Conservation (phyloP, 2,113 vertebrate genomes). For the Rhinogobius similis region DNA sequence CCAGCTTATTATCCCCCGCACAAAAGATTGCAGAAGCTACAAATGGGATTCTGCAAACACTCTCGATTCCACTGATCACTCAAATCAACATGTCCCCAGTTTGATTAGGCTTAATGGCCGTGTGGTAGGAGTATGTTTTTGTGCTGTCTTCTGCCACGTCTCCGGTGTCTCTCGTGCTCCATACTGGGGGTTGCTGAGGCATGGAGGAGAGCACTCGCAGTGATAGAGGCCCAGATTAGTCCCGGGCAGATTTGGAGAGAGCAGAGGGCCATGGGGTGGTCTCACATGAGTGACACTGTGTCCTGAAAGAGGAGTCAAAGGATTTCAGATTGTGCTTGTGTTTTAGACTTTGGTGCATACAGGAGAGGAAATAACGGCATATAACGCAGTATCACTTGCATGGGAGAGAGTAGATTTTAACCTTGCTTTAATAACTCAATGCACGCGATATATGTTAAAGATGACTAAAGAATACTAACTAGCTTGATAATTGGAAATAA, state of each 20-base stretch:
- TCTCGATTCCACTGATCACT: conserved; percentile 22
- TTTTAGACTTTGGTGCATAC: not conserved
- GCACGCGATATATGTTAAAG: too few relatives aligned
- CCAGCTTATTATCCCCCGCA: conserved; percentile 46
- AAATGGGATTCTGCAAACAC: conserved; percentile 46
- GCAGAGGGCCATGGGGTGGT: conserved; percentile 32
- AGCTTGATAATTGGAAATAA: too few relatives aligned
- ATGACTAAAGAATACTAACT: too few relatives aligned
- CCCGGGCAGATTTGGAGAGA: conserved; percentile 41
- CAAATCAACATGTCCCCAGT: conserved; percentile 42
- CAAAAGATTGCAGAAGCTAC: conserved; percentile 46
- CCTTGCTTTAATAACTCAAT: too few relatives aligned
- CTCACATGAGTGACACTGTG: conserved; percentile 56
- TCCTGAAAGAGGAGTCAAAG: conserved; percentile 60
- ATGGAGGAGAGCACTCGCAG: conserved; percentile 23
- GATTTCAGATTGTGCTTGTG: conserved; percentile 27
- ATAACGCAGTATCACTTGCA: not conserved
- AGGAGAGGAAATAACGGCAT: not conserved
- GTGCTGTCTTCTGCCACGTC: conserved; percentile 32
- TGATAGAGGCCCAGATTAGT: conserved; percentile 34
- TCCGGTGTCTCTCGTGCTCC: conserved; percentile 46
- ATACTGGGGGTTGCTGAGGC: conserved; percentile 30
- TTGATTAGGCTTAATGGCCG: conserved; percentile 38
- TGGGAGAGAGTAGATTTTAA: too few relatives aligned
- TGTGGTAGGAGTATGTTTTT: conserved; percentile 28